A percentile compares a stretch with the other conserved stretches of the same genome.
Evolutionary conservation across 2,888 invertebrate species (phyloP).

Genomic region (Andrena flavipes): DNA sequence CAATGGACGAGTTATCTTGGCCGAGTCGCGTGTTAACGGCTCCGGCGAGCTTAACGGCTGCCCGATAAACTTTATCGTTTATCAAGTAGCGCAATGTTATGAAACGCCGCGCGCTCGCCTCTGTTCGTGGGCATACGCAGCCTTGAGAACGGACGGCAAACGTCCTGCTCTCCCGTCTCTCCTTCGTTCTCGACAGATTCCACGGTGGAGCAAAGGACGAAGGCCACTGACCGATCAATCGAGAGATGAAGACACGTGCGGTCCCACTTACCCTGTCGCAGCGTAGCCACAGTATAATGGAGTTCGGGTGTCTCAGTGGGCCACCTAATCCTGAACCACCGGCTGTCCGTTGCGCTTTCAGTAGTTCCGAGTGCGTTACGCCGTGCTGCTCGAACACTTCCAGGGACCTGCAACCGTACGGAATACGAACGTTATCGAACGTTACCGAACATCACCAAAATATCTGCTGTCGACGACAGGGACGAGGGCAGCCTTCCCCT

Average conservation of each 20-base stretch:
- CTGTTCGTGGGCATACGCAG: slow-evolving; percentile 2
- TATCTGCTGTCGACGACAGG: neutral
- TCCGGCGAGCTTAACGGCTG: slow-evolving; percentile 14
- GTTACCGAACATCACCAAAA: too few relatives aligned
- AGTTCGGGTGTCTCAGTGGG: slow-evolving; percentile 90
- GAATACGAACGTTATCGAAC: neutral
- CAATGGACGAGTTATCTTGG: slow-evolving; percentile 44
- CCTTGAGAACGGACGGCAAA: slow-evolving; percentile 42
- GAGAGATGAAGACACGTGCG: neutral
- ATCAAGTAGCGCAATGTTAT: slow-evolving; percentile 54
- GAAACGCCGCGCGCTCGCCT: slow-evolving; percentile 38
- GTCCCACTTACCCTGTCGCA: slow-evolving; percentile 89
- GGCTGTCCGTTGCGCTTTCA: slow-evolving; percentile 88
- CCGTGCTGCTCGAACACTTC: slow-evolving; percentile 91
- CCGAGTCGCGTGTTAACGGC: slow-evolving; percentile 24
- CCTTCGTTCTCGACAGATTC: neutral
- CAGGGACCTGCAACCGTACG: slow-evolving; percentile 87
- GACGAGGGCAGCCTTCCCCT: neutral
- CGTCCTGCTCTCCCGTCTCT: neutral
- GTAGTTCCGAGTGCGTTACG: slow-evolving; percentile 89
- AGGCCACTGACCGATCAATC: neutral
- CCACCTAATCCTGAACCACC: slow-evolving; percentile 90
- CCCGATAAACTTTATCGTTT: slow-evolving; percentile 65
- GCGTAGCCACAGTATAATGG: slow-evolving; percentile 93
- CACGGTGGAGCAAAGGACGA: neutral